These are phyloP conservation scores for Eriosoma lanigerum DNA, from an alignment of 1,140 invertebrate genomes.

Conservation along the genomic window DNA sequence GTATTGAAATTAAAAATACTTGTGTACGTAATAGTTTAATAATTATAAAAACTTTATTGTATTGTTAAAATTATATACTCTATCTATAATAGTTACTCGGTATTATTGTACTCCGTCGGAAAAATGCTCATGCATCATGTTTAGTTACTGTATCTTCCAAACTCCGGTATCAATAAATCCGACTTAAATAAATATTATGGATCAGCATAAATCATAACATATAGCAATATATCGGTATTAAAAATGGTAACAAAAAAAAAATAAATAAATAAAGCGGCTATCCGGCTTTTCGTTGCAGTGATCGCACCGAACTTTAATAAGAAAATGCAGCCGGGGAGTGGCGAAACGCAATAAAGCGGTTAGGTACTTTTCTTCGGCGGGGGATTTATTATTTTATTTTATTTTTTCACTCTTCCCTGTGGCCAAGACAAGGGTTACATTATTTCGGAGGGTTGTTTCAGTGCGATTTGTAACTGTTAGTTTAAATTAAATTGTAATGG, in stretches of 20 bases:
- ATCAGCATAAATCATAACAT: constrained; percentile 48
- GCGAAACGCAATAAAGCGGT: constrained; percentile 49
- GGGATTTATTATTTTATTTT: neutral
- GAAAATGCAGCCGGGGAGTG: constrained; percentile 34
- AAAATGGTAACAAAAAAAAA: constrained; percentile 42
- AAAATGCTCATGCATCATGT: constrained; percentile 11
- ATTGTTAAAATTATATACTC: too few species aligned
- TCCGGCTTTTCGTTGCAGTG: constrained; percentile 21
- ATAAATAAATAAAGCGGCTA: neutral
- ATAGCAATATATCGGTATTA: constrained; percentile 44
- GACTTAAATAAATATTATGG: constrained; percentile 49
- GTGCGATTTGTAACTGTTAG: constrained; percentile 50
- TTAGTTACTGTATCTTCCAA: neutral
- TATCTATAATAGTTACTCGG: too few species aligned
- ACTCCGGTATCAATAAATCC: constrained; percentile 39
- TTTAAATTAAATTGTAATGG: constrained; percentile 49
- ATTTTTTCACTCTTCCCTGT: constrained; percentile 18
- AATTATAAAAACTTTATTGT: too few species aligned
- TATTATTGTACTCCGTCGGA: constrained; percentile 16
- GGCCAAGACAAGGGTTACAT: constrained; percentile 40
- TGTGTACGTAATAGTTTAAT: too few species aligned
- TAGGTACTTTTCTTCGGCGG: constrained; percentile 20
- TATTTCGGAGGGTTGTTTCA: constrained; percentile 42
- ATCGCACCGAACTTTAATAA: constrained; percentile 36
- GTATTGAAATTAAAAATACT: too few species aligned